Base-by-base conservation (phyloP, 2,113 vertebrate species). In the Oryzias celebensis region DNA sequence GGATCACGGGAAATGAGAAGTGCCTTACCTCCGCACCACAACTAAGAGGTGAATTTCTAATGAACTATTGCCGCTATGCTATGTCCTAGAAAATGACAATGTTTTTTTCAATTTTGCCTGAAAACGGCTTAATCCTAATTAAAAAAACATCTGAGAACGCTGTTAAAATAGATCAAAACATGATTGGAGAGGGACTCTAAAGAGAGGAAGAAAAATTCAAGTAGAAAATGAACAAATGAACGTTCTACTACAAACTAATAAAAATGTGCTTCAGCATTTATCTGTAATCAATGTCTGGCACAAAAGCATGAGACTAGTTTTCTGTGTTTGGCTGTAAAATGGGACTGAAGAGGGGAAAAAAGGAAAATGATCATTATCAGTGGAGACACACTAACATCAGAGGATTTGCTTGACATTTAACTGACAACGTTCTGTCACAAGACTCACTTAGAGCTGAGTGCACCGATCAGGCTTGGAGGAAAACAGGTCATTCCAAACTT, bases 231-330 rank as follows among this genome's bases (percentile, higher is more conserved):
- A 28, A 28, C 5, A 59, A 49, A 43, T 43, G 26, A 28, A 28
- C 5, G 26, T 5, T 28, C 26, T 28, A 4, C 26, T 28, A 6
- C 26, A 28, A 28, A 28, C 26, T 28, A 42, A 52, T 75, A 80
- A 78, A 69, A 75, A 85, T 63, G 63, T 52, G 56, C 61, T 78
- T 75, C 80, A 71, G 57, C 76, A 52, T 71, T 62, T 71, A 77
- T 83, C 62, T 75, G 74, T 88, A 90, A 91, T 88, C 85, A 91
- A 85, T 81, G 78, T 84, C 78, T 86, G 78, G 82, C 84, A 82
- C 75, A 65, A 71, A 48, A 77, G 77, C 56, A 58, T 84, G 70
- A 71, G 78, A 91, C 90, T 56, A 73, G 69, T 75, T 84, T 80
- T 79, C 80, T 90, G 88, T 90, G 79, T 89, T 76, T 82, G 73